Conservation (phyloP, 2,113 vertebrate genomes). For the Dasyornis broadbenti region DNA sequence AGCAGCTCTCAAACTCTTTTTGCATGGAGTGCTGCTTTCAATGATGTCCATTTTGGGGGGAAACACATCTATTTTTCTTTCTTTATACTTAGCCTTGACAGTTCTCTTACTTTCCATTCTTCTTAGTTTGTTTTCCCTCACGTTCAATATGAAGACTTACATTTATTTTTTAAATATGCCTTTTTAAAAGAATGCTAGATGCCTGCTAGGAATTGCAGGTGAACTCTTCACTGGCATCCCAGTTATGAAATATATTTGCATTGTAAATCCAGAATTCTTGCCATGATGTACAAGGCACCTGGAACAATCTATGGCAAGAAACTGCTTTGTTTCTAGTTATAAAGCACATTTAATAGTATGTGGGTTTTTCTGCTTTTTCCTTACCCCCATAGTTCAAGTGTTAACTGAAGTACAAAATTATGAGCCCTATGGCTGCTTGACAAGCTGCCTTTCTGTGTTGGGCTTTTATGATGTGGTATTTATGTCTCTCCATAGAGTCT, state of each 20-base stretch:
- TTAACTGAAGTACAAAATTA: background rate
- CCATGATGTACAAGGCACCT: background rate
- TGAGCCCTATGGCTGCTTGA: background rate
- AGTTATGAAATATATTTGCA: background rate
- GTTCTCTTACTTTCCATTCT: background rate
- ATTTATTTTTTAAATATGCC: background rate
- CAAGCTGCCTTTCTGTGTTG: background rate
- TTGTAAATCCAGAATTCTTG: background rate
- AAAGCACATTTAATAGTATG: background rate
- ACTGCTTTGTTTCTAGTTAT: background rate
- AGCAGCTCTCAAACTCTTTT: background rate
- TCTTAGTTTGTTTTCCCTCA: background rate
- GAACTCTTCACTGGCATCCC: background rate
- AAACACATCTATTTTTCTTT: background rate
- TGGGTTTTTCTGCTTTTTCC: background rate
- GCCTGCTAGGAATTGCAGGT: background rate
- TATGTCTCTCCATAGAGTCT: background rate
- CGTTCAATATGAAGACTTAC: background rate
- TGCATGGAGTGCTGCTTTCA: background rate
- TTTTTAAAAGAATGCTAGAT: background rate
- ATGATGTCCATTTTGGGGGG: fast-evolving
- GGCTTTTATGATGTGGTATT: background rate
- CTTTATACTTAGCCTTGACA: background rate
- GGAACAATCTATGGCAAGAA: background rate
- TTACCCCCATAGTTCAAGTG: background rate